Evolutionary conservation across 2,888 invertebrate genomes (phyloP), one percentile per base, ranked within the genome.

Genomic region (Autographa gamma): DNA sequence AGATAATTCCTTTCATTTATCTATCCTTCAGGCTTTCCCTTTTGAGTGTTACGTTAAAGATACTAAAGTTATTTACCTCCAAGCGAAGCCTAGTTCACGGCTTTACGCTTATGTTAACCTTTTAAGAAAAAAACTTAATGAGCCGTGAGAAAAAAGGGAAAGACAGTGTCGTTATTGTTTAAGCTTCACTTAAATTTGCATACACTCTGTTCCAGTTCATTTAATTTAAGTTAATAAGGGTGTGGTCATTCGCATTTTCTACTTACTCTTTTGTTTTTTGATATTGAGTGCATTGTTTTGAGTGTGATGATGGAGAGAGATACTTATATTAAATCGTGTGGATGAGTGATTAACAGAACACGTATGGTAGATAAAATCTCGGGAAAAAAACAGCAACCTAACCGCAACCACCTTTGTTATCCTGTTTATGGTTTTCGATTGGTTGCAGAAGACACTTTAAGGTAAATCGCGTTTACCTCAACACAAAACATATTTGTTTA

Each of bases 61-160:
- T 87, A 87, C 84, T 88, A 86, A 86, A 79, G 85, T 85, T 85
- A 75, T 89, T 89, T 87, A 85, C 88, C 86, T 83, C 77, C 82
- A 74, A 80, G 79, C 83, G 71, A 73, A 79, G 77, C 83, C 84
- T 56, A 78, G 85, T 92, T 92, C 83, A 93, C 91, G 91, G 89
- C 85, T 85, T 88, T 84, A 89, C 88, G 92, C 90, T 84, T 87
- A 82, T 89, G 86, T 92, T 91, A 90, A 87, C 91, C 90, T 91
- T 92, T 91, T 90, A 91, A 92, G 92, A 92, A 92, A 93, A 90
- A 91, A 87, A 90, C 81, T 82, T 89, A 92, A 92, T 93, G 91
- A 92, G 86, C 89, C 88, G 84, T 91, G 81, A 85, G 83, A 81
- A 85, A 86, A 88, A 88, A 90, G 88, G 87, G 87, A 86, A 88